phyloP scores from a whole-genome alignment of 2,888 invertebrate genomes.

The Macroteleia sp. region DNA sequence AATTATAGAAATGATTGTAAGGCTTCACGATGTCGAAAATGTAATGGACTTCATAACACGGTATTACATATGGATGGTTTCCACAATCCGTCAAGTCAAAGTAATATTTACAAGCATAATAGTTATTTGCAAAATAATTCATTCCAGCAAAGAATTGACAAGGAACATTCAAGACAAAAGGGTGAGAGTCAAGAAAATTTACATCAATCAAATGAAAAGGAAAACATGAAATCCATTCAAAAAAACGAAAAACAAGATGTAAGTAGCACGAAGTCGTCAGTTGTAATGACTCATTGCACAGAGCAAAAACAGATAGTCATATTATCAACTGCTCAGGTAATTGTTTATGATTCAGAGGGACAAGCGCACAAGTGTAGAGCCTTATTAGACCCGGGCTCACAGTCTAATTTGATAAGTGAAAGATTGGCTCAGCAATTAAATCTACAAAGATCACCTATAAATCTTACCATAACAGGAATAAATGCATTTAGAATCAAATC shows the following conservation, averaged over 20 bases:
- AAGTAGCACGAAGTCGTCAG: too few relatives aligned
- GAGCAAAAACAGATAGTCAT: neutral
- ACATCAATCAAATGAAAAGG: too few relatives aligned
- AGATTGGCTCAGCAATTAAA: constrained; percentile 11
- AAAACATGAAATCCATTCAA: too few relatives aligned
- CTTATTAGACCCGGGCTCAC: constrained; percentile 51
- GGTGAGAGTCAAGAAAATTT: too few relatives aligned
- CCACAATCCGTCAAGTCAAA: too few relatives aligned
- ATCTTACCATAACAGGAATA: neutral
- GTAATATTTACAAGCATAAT: too few relatives aligned
- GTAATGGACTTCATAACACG: neutral
- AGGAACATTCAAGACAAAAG: too few relatives aligned
- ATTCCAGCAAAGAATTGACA: neutral
- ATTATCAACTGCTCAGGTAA: neutral
- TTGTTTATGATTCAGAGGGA: neutral
- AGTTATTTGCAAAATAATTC: too few relatives aligned
- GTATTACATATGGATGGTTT: neutral
- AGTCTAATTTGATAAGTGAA: constrained; percentile 48
- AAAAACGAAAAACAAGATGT: too few relatives aligned
- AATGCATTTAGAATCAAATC: neutral
- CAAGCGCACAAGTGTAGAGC: constrained; percentile 21
- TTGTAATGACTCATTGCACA: neutral
- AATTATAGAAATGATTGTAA: neutral
- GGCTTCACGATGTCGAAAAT: neutral
- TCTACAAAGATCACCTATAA: neutral